Evolutionary conservation across 23 tunicate species (phyloP).

Genomic region (Aplidium turbinatum): DNA sequence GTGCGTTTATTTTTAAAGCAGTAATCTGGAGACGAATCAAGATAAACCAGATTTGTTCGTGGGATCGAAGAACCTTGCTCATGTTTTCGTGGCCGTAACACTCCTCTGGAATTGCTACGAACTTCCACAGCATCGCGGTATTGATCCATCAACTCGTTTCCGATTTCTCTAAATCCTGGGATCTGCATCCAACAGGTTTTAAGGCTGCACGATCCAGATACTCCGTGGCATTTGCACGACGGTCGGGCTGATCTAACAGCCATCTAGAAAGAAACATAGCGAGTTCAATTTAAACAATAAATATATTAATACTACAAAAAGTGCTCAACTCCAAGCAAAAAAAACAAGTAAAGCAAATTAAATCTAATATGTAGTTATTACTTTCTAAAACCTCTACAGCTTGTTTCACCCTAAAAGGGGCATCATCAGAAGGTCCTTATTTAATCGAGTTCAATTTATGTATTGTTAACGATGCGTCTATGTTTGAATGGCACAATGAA

Average conservation of each 20-base stretch:
- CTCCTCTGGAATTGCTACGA: conserved; percentile 40
- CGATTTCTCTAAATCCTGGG: conserved; percentile 78
- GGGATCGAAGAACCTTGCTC: not conserved
- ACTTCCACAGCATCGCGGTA: conserved; percentile 70
- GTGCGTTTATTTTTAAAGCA: conserved; percentile 55
- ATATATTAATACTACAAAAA: no score
- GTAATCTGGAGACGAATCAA: conserved; percentile 92
- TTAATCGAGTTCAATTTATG: no score
- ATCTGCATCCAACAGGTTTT: conserved; percentile 93
- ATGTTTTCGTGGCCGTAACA: conserved; percentile 34
- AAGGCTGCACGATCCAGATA: conserved; percentile 86
- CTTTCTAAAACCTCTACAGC: no score
- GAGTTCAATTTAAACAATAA: no score
- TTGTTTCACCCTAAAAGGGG: no score
- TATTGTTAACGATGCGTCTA: no score
- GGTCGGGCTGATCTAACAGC: conserved; percentile 66
- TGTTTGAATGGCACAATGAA: no score
- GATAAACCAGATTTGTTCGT: conserved; percentile 52
- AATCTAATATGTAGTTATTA: no score
- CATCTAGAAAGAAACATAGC: no score
- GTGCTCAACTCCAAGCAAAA: no score
- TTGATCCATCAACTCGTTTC: conserved; percentile 51
- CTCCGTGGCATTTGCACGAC: conserved; percentile 92
- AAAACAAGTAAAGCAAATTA: no score
- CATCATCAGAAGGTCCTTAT: no score